Evolutionary conservation across 1,140 invertebrate genomes (phyloP), one percentile per base, ranked within the genome.

Genomic region (Drosophila pachea): DNA sequence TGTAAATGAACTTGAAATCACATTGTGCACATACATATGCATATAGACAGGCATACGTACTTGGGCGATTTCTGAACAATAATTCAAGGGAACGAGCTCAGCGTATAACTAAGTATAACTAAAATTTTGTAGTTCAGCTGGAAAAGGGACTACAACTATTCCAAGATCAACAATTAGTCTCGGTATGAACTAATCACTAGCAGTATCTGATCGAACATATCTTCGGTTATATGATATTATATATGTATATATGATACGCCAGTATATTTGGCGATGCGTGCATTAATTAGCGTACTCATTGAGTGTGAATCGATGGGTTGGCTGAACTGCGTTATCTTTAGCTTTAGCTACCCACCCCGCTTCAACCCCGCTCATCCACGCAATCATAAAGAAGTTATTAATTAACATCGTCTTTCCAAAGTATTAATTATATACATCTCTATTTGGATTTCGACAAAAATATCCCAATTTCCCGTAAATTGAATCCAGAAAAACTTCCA

Each of bases 1-100:
- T 62, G 61, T 69, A 47, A 75, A 73, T 78, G 72, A 78, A 78
- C 78, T 84, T 84, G 72, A 69, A 83, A 67, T 78, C 59, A 38
- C 65, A 75, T 75, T 74, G 66, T 65, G 36, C 33, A 29, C 81
- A 76, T 73, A 56, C 69, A 73, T 67, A 76, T 29, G 12, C n/a
- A 33, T 50, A 29, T 49, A n/a, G n/a, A n/a, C n/a, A n/a, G n/a
- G n/a, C n/a, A n/a, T n/a, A n/a, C n/a, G n/a, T n/a, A n/a, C n/a
- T n/a, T n/a, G n/a, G n/a, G n/a, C n/a, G n/a, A n/a, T n/a, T n/a
- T n/a, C n/a, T n/a, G n/a, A n/a, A n/a, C n/a, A n/a, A n/a, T n/a
- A n/a, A n/a, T 40, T 40, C 9, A 40, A n/a, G 22, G 22, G 3
- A 22, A 22, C 22, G 3, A 22, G 22, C 22, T 22, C 22, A 22